These are phyloP conservation scores for Micromesistius poutassou DNA, from an alignment of 2,797 vertebrate genomes.

Conservation along the genomic window DNA sequence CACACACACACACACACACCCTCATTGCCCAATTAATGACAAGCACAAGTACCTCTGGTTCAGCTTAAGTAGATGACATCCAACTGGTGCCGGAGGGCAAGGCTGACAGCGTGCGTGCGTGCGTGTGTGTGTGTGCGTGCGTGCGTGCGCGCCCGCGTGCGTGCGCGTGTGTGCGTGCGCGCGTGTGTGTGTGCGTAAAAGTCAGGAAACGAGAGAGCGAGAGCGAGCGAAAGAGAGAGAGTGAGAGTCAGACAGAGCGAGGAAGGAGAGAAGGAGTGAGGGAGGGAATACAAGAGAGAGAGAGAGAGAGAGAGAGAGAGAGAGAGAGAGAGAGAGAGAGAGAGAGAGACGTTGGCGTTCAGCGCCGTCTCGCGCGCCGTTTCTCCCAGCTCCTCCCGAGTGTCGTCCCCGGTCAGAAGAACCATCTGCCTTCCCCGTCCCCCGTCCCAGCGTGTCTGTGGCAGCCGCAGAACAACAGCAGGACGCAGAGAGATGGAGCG, in stretches of 20 bases:
- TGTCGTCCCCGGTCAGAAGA: constrained; percentile 45
- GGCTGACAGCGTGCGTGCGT: constrained; percentile 21
- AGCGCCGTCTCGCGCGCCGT: constrained; percentile 57
- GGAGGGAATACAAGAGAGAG: constrained; percentile 14
- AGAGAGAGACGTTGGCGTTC: constrained; percentile 39
- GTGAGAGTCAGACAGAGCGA: constrained; percentile 12
- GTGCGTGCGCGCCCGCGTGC: background rate
- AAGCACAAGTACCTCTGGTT: constrained; percentile 76
- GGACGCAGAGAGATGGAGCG: constrained; percentile 66
- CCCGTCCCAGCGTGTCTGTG: constrained; percentile 77
- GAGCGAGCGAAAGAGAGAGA: background rate
- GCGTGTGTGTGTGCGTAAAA: constrained; percentile 37
- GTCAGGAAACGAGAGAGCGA: constrained; percentile 50
- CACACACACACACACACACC: constrained; percentile 23
- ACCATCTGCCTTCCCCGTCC: constrained; percentile 68
- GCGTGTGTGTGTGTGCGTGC: background rate
- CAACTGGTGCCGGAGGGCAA: constrained; percentile 37
- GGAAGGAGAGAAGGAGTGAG: constrained; percentile 31
- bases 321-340: constrained; percentile 11
- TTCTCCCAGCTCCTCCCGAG: constrained; percentile 67
- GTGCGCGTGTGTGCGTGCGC: constrained; percentile 34
- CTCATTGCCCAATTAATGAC: constrained; percentile 52
- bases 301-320: constrained; percentile 4
- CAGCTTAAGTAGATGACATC: constrained; percentile 72
- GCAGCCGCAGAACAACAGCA: constrained; percentile 72